Conservation (phyloP, 2,888 invertebrate species). For the Scaptomyza flava region DNA sequence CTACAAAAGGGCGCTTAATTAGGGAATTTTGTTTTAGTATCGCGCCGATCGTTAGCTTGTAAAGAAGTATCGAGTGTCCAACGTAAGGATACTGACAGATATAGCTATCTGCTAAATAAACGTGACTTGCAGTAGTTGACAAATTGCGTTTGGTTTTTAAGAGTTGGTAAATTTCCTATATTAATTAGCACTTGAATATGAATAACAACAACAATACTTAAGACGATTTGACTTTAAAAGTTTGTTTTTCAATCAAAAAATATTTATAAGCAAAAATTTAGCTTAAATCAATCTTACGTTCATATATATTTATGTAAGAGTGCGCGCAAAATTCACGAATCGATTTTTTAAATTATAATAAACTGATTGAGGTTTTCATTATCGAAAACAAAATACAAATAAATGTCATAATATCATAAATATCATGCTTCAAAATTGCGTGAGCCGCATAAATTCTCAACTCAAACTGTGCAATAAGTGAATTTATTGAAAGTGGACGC, state of each 20-base stretch:
- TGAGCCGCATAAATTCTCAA: conserved; percentile 71
- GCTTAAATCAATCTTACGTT: conserved; percentile 9
- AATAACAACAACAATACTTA: background rate
- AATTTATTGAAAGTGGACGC: conserved; percentile 37
- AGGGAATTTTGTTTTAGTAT: conserved; percentile 60
- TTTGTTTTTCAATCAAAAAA: conserved; percentile 20
- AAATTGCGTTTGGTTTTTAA: conserved; percentile 41
- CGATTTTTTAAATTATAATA: conserved; percentile 47
- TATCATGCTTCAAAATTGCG: conserved; percentile 55
- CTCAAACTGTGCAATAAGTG: conserved; percentile 53
- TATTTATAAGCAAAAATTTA: conserved; percentile 24
- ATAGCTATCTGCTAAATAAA: conserved; percentile 6
- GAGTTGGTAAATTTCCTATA: conserved; percentile 61
- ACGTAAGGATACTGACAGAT: conserved; percentile 37
- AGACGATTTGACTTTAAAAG: conserved; percentile 20
- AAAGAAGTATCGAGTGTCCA: conserved; percentile 14
- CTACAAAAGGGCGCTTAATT: conserved; percentile 72
- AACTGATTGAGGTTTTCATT: conserved; percentile 9
- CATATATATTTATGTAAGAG: conserved; percentile 11
- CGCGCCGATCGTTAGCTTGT: conserved; percentile 18
- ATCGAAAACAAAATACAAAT: too few species aligned
- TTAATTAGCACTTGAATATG: conserved; percentile 53
- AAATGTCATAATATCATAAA: background rate
- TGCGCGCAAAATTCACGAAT: conserved; percentile 14
- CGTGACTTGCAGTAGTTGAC: conserved; percentile 45